Evolutionary conservation across 2,888 invertebrate genomes (phyloP).

Genomic region (Melanotus villosus): DNA sequence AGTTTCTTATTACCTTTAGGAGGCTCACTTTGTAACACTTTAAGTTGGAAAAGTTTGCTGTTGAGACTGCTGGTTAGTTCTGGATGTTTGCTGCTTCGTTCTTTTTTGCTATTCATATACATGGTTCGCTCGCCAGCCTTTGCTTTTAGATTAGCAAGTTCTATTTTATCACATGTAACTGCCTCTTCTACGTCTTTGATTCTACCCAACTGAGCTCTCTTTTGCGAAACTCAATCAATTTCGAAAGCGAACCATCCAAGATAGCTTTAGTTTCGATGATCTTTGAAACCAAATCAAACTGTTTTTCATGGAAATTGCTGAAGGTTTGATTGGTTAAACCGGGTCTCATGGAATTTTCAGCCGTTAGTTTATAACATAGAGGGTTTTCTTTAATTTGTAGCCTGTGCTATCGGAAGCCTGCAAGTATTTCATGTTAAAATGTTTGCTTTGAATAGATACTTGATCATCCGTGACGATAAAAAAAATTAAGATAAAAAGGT

Average conservation of each 20-base stretch:
- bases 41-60: slow-evolving; percentile 88
- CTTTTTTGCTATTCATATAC: slow-evolving; percentile 92
- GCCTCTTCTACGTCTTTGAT: slow-evolving; percentile 90
- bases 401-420: no score
- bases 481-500: no score
- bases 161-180: slow-evolving; percentile 89
- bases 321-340: slow-evolving; percentile 88
- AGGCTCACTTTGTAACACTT: slow-evolving; percentile 86
- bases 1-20: slow-evolving; percentile 88
- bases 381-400: no score
- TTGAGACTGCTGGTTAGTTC: slow-evolving; percentile 92
- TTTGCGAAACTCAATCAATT: slow-evolving; percentile 93
- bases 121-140: slow-evolving; percentile 89
- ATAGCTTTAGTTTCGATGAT: slow-evolving; percentile 93
- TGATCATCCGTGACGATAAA: no score
- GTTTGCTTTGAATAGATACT: no score
- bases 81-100: slow-evolving; percentile 90
- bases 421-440: no score
- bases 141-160: slow-evolving; percentile 87
- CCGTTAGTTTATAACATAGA: no score
- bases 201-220: slow-evolving; percentile 87
- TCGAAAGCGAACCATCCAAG: slow-evolving; percentile 89
- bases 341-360: no score
- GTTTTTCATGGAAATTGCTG: slow-evolving; percentile 88
- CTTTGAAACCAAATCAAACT: slow-evolving; percentile 88